These are phyloP conservation scores for Andrena fulva DNA, from an alignment of 2,888 invertebrate genomes.

Conservation along the genomic window DNA sequence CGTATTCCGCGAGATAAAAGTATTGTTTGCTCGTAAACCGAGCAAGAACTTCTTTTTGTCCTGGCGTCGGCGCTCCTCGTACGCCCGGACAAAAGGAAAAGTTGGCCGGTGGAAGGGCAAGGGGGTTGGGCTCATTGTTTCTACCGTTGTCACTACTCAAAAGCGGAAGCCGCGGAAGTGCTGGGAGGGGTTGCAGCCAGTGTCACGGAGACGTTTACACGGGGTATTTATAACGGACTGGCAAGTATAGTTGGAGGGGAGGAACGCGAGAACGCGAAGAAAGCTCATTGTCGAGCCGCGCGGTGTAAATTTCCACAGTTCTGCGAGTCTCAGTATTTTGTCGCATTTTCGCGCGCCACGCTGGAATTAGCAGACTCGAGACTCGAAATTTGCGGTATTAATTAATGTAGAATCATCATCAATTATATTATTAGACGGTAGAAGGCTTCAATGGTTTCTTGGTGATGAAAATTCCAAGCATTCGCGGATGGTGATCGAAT, in stretches of 20 bases:
- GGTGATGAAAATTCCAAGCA: not conserved
- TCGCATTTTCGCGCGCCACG: too few relatives aligned
- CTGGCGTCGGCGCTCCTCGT: slow-evolving; percentile 24
- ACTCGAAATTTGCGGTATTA: not conserved
- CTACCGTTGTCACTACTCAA: slow-evolving; percentile 58
- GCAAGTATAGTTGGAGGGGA: slow-evolving; percentile 5
- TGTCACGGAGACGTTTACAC: slow-evolving; percentile 69
- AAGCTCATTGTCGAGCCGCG: slow-evolving; percentile 11
- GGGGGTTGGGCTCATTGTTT: slow-evolving; percentile 63
- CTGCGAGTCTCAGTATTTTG: not conserved
- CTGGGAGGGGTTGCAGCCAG: slow-evolving; percentile 34
- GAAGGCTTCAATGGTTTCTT: not conserved
- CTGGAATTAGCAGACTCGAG: not conserved
- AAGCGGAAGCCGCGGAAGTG: slow-evolving; percentile 59
- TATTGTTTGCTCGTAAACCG: slow-evolving; percentile 55
- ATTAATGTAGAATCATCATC: not conserved
- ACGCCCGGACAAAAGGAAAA: slow-evolving; percentile 57
- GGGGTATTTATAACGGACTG: slow-evolving; percentile 61
- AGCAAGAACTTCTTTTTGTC: slow-evolving; percentile 45
- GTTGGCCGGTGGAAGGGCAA: slow-evolving; percentile 49
- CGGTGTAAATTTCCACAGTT: slow-evolving; percentile 40
- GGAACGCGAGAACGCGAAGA: not conserved
- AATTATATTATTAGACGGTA: not conserved
- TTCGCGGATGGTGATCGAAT: not conserved
- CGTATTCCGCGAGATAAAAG: slow-evolving; percentile 60